phyloP scores from a whole-genome alignment of 1,140 invertebrate genomes.

The Drosophila ambigua region DNA sequence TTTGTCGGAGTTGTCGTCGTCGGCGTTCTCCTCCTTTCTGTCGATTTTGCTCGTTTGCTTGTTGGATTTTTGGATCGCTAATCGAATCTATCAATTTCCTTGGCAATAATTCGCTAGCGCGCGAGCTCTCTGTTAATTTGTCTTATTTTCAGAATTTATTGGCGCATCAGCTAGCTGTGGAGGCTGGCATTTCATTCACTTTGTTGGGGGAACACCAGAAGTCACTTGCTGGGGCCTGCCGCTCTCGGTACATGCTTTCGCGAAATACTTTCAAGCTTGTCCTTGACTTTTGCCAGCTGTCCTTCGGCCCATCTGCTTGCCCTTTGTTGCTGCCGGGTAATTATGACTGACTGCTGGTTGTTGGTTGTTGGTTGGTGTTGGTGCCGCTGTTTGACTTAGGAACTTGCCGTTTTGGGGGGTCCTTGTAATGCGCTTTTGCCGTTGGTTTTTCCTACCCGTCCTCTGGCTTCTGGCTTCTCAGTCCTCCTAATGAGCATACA shows the following conservation, averaged over 20 bases:
- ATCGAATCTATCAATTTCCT: conserved; percentile 77
- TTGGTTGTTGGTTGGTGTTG: conserved; percentile 33
- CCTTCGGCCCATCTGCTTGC: conserved; percentile 24
- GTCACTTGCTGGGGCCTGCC: conserved; percentile 36
- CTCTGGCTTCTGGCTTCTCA: conserved; percentile 19
- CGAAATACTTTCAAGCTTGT: conserved; percentile 32
- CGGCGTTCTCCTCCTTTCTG: background rate
- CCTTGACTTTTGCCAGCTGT: conserved; percentile 63
- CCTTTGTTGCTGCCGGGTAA: conserved; percentile 16
- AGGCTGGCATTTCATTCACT: conserved; percentile 54
- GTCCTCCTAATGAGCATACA: conserved; percentile 55
- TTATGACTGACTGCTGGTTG: conserved; percentile 29
- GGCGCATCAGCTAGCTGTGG: conserved; percentile 59
- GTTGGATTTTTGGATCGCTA: conserved; percentile 57
- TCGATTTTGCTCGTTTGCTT: background rate
- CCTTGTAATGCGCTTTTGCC: conserved; percentile 76
- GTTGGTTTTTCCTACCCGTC: conserved; percentile 37
- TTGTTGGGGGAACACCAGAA: conserved; percentile 47
- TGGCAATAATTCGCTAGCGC: conserved; percentile 50
- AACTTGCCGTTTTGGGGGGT: conserved; percentile 61
- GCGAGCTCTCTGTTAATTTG: conserved; percentile 58
- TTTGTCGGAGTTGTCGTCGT: conserved; percentile 6
- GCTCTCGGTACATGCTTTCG: conserved; percentile 48
- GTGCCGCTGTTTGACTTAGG: conserved; percentile 60
- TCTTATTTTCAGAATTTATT: conserved; percentile 20